A percentile compares a stretch with the other conserved stretches of the same genome.
phyloP scores from a whole-genome alignment of 2,797 vertebrate species.

The Acanthornis magna region DNA sequence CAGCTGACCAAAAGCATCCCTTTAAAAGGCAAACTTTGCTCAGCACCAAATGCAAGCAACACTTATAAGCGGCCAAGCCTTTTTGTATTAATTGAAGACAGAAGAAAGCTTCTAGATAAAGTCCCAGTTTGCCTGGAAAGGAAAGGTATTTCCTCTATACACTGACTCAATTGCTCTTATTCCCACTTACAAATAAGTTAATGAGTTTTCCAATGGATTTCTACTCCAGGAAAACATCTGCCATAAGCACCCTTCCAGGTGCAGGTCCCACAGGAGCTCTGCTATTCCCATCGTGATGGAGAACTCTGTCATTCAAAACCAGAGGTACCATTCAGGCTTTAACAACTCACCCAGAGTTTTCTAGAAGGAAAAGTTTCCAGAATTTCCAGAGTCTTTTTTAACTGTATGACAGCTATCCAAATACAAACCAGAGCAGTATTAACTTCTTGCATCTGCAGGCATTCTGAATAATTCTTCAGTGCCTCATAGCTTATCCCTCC shows the following conservation, averaged over 20 bases:
- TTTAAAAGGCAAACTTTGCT: constrained; percentile 22
- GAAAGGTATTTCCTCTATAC: constrained; percentile 16
- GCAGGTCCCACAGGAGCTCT: not conserved
- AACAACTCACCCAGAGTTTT: not conserved
- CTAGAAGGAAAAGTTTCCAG: constrained; percentile 1
- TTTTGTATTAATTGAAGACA: not conserved
- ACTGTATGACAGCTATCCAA: constrained; percentile 34
- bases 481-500: constrained; percentile 19
- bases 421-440: constrained; percentile 27
- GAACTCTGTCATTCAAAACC: not conserved
- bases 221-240: not conserved
- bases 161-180: not conserved
- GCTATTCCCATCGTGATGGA: not conserved
- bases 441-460: constrained; percentile 24
- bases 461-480: not conserved
- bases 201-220: not conserved
- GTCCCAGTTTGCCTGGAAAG: not conserved
- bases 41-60: not conserved
- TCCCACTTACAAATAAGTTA: not conserved
- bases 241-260: not conserved
- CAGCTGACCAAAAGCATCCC: constrained; percentile 20
- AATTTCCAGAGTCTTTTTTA: constrained; percentile 25
- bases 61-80: not conserved
- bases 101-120: not conserved
- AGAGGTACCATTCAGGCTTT: not conserved